Evolutionary conservation across 1,140 invertebrate genomes (phyloP).

Genomic region (Gonatopus flavifemur): DNA sequence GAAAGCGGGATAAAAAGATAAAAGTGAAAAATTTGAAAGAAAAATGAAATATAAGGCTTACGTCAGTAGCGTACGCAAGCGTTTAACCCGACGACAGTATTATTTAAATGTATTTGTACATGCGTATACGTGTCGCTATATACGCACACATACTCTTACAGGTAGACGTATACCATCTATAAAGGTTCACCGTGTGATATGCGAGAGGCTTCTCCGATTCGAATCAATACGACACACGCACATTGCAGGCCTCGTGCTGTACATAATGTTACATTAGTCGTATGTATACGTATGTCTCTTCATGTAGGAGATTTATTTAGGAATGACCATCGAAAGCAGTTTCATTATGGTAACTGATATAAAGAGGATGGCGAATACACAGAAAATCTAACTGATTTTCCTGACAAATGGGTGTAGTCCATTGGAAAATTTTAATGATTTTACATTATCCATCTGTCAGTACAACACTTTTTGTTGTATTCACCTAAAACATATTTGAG

Average conservation of each 20-base stretch:
- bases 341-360: not conserved
- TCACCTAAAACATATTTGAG: too few species aligned
- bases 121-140: too few species aligned
- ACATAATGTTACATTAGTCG: not conserved
- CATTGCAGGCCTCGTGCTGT: constrained; percentile 20
- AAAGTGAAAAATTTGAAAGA: constrained; percentile 13
- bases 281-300: not conserved
- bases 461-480: too few species aligned
- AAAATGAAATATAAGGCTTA: constrained; percentile 23
- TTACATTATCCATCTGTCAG: too few species aligned
- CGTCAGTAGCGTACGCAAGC: constrained; percentile 34
- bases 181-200: constrained; percentile 31
- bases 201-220: constrained; percentile 49
- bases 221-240: constrained; percentile 49
- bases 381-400: not conserved
- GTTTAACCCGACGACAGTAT: constrained; percentile 45
- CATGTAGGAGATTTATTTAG: not conserved
- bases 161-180: too few species aligned
- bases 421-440: not conserved
- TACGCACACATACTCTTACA: too few species aligned
- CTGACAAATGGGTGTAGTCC: not conserved
- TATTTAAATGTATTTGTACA: too few species aligned
- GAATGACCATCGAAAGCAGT: not conserved
- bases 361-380: not conserved
- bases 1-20: constrained; percentile 4